phyloP scores from a whole-genome alignment of 2,888 invertebrate genomes.

The Rhodophaea formosa region DNA sequence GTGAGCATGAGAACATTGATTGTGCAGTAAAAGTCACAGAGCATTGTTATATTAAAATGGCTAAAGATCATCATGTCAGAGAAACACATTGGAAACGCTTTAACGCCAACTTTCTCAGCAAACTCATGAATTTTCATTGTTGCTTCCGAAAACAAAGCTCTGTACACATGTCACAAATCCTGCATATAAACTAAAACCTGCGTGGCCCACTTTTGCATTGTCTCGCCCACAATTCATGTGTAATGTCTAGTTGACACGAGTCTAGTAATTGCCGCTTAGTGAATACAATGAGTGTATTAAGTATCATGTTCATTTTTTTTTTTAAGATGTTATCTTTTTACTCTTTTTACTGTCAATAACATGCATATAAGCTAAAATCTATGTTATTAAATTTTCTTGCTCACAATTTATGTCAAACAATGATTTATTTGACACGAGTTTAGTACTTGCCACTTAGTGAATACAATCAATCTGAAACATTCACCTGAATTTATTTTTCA shows the following conservation, averaged over 20 bases:
- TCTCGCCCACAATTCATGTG: slow-evolving; percentile 65
- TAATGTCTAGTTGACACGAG: slow-evolving; percentile 18
- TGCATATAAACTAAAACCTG: slow-evolving; percentile 57
- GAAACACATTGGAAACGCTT: slow-evolving; percentile 11
- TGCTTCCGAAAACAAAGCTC: slow-evolving; percentile 35
- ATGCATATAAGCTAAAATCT: no score
- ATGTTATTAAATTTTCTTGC: background rate
- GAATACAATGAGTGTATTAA: no score
- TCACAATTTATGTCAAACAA: background rate
- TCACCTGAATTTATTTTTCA: no score
- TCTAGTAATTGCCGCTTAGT: background rate
- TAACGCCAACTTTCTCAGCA: slow-evolving; percentile 16
- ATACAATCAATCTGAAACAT: background rate
- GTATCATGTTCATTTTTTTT: no score
- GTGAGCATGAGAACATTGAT: background rate
- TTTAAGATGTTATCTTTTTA: no score
- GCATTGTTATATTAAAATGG: slow-evolving; percentile 4
- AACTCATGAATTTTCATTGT: slow-evolving; percentile 38
- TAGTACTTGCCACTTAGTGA: background rate
- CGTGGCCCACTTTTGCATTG: slow-evolving; percentile 60
- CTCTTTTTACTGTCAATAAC: no score
- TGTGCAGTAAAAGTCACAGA: background rate
- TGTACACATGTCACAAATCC: slow-evolving; percentile 49
- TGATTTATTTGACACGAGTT: background rate
- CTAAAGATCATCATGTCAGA: slow-evolving; percentile 4